These are phyloP conservation scores for Arctia plantaginis DNA, from an alignment of 2,888 invertebrate species.

Conservation along the genomic window DNA sequence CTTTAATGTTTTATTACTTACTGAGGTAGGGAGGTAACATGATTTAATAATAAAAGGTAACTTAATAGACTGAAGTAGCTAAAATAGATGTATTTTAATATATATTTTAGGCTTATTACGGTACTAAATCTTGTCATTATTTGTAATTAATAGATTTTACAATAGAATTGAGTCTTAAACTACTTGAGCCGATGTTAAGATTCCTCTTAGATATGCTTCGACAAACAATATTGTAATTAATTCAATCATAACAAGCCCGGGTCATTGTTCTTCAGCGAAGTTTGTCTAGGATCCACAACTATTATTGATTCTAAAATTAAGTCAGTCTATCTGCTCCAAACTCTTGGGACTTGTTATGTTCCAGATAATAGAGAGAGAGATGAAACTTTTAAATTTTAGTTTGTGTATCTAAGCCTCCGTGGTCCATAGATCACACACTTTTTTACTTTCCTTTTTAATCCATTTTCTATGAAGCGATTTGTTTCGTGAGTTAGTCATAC, in stretches of 20 bases:
- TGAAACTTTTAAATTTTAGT: neutral
- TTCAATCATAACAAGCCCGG: constrained; percentile 18
- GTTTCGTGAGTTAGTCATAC: neutral
- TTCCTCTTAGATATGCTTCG: constrained; percentile 9
- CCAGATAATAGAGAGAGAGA: neutral
- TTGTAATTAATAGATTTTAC: neutral
- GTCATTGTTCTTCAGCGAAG: constrained; percentile 10
- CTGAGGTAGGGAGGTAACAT: neutral
- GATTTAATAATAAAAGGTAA: neutral
- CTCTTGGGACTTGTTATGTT: neutral
- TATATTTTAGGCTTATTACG: neutral
- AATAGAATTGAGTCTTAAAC: too few species aligned
- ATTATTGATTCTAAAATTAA: constrained; percentile 14
- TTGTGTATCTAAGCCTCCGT: neutral
- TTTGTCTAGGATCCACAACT: constrained; percentile 11
- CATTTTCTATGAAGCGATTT: too few species aligned
- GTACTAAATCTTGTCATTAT: neutral
- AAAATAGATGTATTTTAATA: neutral
- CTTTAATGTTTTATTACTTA: neutral
- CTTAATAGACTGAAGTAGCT: neutral
- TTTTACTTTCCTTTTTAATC: neutral
- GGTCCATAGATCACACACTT: neutral
- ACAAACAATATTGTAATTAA: constrained; percentile 22
- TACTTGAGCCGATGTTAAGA: constrained; percentile 14
- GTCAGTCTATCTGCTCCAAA: neutral